Percentiles rank a stretch among this genome's conserved stretches.
Evolutionary conservation across 1,140 invertebrate species (phyloP).

Genomic region (Dinoponera quadriceps): DNA sequence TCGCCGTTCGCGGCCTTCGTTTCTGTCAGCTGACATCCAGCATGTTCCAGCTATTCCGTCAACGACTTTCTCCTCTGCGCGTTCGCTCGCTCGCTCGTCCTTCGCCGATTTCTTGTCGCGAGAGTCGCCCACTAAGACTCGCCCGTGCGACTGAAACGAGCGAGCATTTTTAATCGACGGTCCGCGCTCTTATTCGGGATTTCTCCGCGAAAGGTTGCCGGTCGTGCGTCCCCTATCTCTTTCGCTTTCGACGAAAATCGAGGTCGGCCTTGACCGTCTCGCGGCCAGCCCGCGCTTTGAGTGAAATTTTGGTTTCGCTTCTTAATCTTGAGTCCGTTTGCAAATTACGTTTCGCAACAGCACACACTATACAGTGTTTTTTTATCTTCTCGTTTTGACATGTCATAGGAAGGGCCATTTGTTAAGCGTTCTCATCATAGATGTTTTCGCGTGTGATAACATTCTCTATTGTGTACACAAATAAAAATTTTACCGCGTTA

Average conservation of each 20-base stretch:
- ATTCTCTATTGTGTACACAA: conserved; percentile 34
- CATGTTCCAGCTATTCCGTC: conserved; percentile 38
- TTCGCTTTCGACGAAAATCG: conserved; percentile 70
- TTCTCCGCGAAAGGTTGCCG: conserved; percentile 51
- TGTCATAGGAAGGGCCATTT: conserved; percentile 28
- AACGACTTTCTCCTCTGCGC: conserved; percentile 62
- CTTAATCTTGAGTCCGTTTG: not conserved
- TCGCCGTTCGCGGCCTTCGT: conserved; percentile 40
- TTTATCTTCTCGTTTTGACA: not conserved
- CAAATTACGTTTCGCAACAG: not conserved
- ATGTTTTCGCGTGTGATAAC: conserved; percentile 16
- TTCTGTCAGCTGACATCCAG: conserved; percentile 62
- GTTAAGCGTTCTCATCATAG: conserved; percentile 6
- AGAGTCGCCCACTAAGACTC: not conserved
- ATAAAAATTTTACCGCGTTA: conserved; percentile 36
- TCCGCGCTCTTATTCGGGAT: conserved; percentile 12
- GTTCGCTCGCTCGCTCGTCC: conserved; percentile 23
- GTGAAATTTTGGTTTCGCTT: conserved; percentile 25
- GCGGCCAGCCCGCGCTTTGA: not conserved
- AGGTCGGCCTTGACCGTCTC: conserved; percentile 47
- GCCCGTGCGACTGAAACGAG: not conserved
- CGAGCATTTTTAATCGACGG: conserved; percentile 22
- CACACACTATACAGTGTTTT: not conserved
- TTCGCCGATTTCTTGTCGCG: conserved; percentile 60
- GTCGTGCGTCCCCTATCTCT: conserved; percentile 27